These are phyloP conservation scores for Orthochromis malagaraziensis DNA, from an alignment of 2,113 vertebrate genomes.

Conservation along the genomic window DNA sequence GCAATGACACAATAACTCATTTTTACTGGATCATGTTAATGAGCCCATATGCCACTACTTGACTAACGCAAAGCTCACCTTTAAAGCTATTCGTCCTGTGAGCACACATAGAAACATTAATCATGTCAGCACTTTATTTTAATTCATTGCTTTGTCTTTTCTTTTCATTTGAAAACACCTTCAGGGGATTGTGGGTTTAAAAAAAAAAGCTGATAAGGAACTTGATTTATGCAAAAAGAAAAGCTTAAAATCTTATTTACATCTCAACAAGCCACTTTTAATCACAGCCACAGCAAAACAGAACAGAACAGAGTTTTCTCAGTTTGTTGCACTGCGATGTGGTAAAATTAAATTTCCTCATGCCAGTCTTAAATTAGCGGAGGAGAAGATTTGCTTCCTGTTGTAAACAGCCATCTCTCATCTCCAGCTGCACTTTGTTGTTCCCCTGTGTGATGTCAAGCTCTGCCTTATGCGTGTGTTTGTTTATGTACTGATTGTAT, in stretches of 20 bases:
- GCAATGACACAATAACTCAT: neutral
- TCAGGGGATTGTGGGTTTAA: neutral
- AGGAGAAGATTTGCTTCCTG: constrained; percentile 17
- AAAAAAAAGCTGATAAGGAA: neutral
- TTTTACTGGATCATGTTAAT: neutral
- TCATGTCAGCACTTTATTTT: neutral
- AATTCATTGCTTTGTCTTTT: neutral
- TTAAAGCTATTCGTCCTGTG: neutral
- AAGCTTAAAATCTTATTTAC: neutral
- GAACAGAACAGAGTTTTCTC: neutral
- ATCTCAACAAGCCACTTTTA: neutral
- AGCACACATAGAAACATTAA: constrained; percentile 5
- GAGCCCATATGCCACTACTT: neutral
- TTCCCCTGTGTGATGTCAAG: constrained; percentile 7
- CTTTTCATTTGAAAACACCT: neutral
- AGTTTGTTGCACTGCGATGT: neutral
- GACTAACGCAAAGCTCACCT: constrained; percentile 13
- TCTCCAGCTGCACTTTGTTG: neutral
- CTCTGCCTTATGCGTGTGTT: constrained; percentile 20
- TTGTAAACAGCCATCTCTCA: constrained; percentile 31
- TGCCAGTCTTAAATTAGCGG: neutral
- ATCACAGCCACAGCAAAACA: neutral
- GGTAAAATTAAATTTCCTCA: neutral
- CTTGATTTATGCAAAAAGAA: neutral
- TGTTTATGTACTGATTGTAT: constrained; percentile 39